Evolutionary conservation across 1,140 invertebrate genomes (phyloP).

Genomic region (Nephotettix cincticeps): DNA sequence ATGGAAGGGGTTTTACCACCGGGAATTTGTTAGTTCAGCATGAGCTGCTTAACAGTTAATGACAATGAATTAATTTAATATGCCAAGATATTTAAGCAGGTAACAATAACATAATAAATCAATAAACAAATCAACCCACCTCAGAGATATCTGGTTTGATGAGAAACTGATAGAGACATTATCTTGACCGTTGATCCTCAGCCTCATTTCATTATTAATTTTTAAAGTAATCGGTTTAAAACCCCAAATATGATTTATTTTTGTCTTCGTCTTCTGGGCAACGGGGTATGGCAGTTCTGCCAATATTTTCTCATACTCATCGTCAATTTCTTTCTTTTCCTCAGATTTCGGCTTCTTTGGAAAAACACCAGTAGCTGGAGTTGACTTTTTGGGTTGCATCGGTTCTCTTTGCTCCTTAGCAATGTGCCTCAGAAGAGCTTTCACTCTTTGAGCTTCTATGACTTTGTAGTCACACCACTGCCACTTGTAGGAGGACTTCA

Average conservation of each 20-base stretch:
- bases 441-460: neutral
- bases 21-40: too few species aligned
- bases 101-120: neutral
- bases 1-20: too few species aligned
- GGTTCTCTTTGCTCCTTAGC: neutral
- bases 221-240: neutral
- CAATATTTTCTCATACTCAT: neutral
- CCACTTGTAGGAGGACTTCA: neutral
- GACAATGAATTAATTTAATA: neutral
- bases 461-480: neutral
- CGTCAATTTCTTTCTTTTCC: neutral
- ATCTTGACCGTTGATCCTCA: neutral
- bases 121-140: neutral
- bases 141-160: neutral
- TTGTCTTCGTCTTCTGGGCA: neutral
- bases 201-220: neutral
- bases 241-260: neutral
- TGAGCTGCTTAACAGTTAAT: too few species aligned
- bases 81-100: neutral
- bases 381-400: neutral
- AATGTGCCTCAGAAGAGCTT: neutral
- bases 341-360: neutral
- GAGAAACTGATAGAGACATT: neutral
- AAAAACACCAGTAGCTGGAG: neutral
- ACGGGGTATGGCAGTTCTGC: neutral